phyloP scores from a whole-genome alignment of 2,797 vertebrate genomes.

The Cossypha dichroa region DNA sequence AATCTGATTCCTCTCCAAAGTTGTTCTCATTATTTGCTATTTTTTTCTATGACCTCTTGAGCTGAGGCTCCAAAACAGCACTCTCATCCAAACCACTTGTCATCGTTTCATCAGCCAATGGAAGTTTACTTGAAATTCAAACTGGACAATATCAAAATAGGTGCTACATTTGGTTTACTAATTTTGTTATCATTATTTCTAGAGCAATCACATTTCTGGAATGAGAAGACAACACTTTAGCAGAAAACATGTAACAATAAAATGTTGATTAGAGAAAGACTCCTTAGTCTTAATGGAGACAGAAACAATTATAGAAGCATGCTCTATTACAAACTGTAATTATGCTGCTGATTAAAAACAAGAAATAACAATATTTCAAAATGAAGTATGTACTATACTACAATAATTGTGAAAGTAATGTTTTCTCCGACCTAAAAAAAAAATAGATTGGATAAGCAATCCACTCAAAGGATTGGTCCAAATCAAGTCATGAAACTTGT shows the following conservation, averaged over 20 bases:
- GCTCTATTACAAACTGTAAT: slow-evolving; percentile 6
- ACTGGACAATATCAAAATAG: background rate
- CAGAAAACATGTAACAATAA: slow-evolving; percentile 15
- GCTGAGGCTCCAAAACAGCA: background rate
- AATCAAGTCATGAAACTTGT: background rate
- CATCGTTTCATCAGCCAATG: background rate
- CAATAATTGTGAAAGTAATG: background rate
- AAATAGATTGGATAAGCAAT: background rate
- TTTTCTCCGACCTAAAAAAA: background rate
- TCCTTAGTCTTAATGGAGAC: background rate
- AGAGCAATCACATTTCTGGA: background rate
- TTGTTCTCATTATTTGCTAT: background rate
- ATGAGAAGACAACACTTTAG: background rate
- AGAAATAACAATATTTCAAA: slow-evolving; percentile 18
- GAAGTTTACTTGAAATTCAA: background rate
- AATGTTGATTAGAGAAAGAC: slow-evolving; percentile 32
- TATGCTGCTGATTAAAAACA: slow-evolving; percentile 9
- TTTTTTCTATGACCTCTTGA: background rate
- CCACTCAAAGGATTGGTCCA: background rate
- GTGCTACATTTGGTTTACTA: background rate
- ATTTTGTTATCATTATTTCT: background rate
- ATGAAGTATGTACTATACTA: background rate
- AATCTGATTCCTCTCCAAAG: background rate
- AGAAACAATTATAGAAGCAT: background rate
- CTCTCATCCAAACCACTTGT: background rate